These are phyloP conservation scores for Zeuzera pyrina DNA, from an alignment of 2,888 invertebrate species.

Conservation along the genomic window DNA sequence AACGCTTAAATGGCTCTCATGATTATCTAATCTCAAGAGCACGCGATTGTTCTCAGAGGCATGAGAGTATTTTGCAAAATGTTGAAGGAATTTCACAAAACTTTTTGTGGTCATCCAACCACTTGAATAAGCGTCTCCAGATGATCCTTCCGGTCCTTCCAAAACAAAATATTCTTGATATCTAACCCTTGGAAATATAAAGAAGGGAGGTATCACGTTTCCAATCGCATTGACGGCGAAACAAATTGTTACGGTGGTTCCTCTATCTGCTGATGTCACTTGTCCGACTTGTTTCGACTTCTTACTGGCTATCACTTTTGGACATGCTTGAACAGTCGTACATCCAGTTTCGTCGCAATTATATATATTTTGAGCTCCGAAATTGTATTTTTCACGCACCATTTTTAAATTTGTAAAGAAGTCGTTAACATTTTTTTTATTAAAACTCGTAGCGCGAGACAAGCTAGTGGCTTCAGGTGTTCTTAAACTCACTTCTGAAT, in stretches of 20 bases:
- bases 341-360: conserved; percentile 11
- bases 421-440: conserved; percentile 7
- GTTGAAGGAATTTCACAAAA: conserved; percentile 8
- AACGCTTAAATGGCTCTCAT: conserved; percentile 7
- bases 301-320: conserved; percentile 10
- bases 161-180: not conserved
- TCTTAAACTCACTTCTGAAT: conserved; percentile 4
- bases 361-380: conserved; percentile 7
- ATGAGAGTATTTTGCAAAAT: conserved; percentile 7
- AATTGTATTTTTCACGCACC: conserved; percentile 5
- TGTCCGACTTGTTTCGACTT: conserved; percentile 3
- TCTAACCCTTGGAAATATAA: not conserved
- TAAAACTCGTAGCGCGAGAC: conserved; percentile 7
- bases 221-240: conserved; percentile 6
- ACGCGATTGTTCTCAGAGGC: conserved; percentile 3
- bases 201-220: conserved; percentile 6
- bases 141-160: conserved; percentile 5
- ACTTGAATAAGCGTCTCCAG: conserved; percentile 4
- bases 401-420: conserved; percentile 6
- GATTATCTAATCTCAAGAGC: conserved; percentile 9
- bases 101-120: conserved; percentile 10
- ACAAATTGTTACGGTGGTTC: conserved; percentile 3
- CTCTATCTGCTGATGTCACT: conserved; percentile 10
- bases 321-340: conserved; percentile 6
- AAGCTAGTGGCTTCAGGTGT: conserved; percentile 6